A percentile compares a stretch with the other conserved stretches of the same genome.
phyloP scores from a whole-genome alignment of 2,797 vertebrate genomes.

The Girardinus metallicus region DNA sequence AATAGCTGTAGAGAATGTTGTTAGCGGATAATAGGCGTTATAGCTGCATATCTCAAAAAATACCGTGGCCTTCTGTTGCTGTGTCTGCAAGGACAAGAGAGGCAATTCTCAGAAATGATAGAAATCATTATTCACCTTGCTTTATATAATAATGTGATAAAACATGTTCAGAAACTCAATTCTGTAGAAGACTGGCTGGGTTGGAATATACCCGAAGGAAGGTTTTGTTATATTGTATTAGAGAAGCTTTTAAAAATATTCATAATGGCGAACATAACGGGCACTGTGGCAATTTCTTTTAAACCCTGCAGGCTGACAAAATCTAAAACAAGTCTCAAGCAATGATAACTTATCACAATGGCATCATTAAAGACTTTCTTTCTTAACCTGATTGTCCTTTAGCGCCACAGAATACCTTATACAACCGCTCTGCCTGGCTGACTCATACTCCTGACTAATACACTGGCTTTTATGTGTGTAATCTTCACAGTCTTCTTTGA shows the following conservation, averaged over 20 bases:
- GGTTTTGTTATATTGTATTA: background rate
- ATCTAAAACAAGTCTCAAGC: background rate
- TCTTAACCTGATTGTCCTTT: conserved; percentile 1
- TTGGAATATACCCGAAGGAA: background rate
- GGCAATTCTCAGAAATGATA: conserved; percentile 36
- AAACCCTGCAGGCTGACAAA: background rate
- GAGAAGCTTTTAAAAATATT: conserved; percentile 1
- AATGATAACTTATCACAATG: background rate
- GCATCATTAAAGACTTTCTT: conserved; percentile 8
- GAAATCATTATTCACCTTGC: conserved; percentile 37
- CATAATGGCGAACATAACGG: background rate
- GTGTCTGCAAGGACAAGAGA: conserved; percentile 38
- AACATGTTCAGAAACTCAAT: conserved; percentile 16
- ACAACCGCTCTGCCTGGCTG: background rate
- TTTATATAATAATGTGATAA: conserved; percentile 18
- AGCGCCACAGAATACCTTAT: background rate
- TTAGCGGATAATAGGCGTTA: conserved; percentile 50
- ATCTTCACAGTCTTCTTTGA: background rate
- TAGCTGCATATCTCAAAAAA: conserved; percentile 33
- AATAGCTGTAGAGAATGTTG: conserved; percentile 27
- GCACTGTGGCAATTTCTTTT: background rate
- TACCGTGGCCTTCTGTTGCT: conserved; percentile 11
- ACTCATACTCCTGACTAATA: conserved; percentile 4
- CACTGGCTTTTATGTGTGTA: conserved; percentile 11
- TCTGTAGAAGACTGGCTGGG: background rate